Evolutionary conservation across 2,113 vertebrate genomes (phyloP).

Genomic region (Hystrix brachyura): DNA sequence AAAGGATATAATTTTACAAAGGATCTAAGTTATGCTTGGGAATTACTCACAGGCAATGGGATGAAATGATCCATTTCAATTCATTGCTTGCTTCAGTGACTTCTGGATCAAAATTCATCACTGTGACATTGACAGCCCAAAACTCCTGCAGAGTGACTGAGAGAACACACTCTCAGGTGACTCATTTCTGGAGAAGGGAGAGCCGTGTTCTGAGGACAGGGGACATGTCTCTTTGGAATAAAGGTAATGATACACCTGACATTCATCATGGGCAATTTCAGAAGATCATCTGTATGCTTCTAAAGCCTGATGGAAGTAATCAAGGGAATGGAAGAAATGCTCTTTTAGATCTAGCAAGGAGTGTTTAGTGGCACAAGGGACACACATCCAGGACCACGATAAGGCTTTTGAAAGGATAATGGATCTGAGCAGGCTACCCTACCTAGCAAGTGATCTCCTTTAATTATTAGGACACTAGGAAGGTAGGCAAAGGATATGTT

Average conservation of each 20-base stretch:
- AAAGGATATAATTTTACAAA: constrained; percentile 8
- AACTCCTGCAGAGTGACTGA: not conserved
- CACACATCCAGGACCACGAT: not conserved
- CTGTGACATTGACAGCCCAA: not conserved
- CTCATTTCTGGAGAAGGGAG: not conserved
- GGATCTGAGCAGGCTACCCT: not conserved
- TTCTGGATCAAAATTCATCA: constrained; percentile 26
- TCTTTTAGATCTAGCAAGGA: not conserved
- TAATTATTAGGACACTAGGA: not conserved
- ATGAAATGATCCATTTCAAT: constrained; percentile 29
- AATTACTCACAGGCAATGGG: constrained; percentile 1
- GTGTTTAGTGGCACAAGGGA: too few species aligned
- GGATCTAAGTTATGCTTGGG: not conserved
- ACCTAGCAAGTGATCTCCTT: not conserved
- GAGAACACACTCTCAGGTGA: not conserved
- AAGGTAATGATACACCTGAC: not conserved
- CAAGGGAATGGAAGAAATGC: not conserved
- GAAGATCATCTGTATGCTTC: not conserved
- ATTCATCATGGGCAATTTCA: not conserved
- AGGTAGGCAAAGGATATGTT: not conserved
- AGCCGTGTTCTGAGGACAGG: not conserved
- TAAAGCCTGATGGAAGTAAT: not conserved
- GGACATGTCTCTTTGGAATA: not conserved
- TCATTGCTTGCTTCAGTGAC: constrained; percentile 8
- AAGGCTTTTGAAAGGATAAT: not conserved